Base-by-base conservation (phyloP, 37 sponge, comb jelly and placozoan species). In the Haliclona indistincta region DNA sequence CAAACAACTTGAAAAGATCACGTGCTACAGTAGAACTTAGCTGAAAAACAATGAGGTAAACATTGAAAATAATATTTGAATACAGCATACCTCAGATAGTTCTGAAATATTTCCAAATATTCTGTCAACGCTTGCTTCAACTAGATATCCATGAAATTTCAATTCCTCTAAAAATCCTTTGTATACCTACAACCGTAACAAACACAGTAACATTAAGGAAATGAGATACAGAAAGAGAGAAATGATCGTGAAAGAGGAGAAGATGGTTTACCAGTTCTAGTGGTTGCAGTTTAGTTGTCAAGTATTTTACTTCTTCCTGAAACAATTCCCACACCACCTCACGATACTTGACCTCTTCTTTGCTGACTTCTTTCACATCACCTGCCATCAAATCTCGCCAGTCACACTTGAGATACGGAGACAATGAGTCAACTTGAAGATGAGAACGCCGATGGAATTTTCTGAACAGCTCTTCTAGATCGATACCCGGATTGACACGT, bases 281-380 rank as follows among this genome's bases (percentile, higher is more conserved):
- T 32, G 84, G 84, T 34, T 84, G 64, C 19, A 84, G 71, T n/a
- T 68, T 63, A 1, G 23, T 67, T 13, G 63, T 62, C 2, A 75
- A 54, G 54, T 75, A 84, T 41, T 76, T 84, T 11, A 40, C 20
- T 63, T 84, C 84, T 13, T n/a, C 38, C 54, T 84, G 84, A 47
- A 84, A 84, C 20, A 84, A 34, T 19, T 84, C 84, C 84, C 84
- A 84, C 13, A 84, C 84, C 17, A 77, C 77, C 58, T 75, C 70
- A 11, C 71, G 58, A 29, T 84, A 76, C 67, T 63, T 54, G 20
- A 6, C 26, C n/a, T 52, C 71, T 0, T 60, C 64, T n/a, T n/a
- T n/a, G n/a, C n/a, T n/a, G n/a, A n/a, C n/a, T n/a, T n/a, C n/a
- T n/a, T n/a, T n/a, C n/a, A n/a, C n/a, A n/a, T n/a, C n/a, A n/a